phyloP scores from a whole-genome alignment of 2,113 vertebrate genomes.

The Meleagris gallopavo region DNA sequence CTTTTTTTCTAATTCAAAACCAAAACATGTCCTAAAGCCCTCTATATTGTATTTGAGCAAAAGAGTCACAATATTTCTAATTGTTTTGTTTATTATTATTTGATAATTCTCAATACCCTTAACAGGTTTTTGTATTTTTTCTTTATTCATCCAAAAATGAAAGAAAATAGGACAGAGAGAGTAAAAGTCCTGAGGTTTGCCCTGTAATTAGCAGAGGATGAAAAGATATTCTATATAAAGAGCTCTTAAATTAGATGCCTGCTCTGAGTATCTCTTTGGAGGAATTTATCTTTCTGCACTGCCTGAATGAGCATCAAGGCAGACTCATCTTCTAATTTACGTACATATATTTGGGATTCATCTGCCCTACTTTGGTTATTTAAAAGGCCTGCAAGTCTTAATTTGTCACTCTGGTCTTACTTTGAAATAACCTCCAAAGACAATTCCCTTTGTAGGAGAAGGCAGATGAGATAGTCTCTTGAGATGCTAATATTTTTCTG shows the following conservation, averaged over 20 bases:
- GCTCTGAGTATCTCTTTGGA: constrained; percentile 6
- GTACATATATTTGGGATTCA: constrained; percentile 13
- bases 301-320: neutral
- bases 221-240: neutral
- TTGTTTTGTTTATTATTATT: neutral
- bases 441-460: neutral
- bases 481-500: neutral
- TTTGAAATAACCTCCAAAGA: constrained; percentile 22
- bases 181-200: constrained; percentile 16
- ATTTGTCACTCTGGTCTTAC: constrained; percentile 29
- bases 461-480: neutral
- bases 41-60: neutral
- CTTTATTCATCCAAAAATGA: neutral
- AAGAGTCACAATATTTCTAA: neutral
- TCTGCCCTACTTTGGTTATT: constrained; percentile 29
- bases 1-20: neutral
- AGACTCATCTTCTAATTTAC: constrained; percentile 36
- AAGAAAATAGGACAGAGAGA: neutral
- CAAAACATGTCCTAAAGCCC: neutral
- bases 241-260: constrained; percentile 11
- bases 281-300: constrained; percentile 11
- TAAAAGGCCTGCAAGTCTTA: constrained; percentile 5
- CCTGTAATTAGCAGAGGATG: constrained; percentile 42
- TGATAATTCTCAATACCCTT: neutral
- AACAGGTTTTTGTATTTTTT: neutral